Conservation (phyloP, 2,113 vertebrate species). For the Cacatua alba region DNA sequence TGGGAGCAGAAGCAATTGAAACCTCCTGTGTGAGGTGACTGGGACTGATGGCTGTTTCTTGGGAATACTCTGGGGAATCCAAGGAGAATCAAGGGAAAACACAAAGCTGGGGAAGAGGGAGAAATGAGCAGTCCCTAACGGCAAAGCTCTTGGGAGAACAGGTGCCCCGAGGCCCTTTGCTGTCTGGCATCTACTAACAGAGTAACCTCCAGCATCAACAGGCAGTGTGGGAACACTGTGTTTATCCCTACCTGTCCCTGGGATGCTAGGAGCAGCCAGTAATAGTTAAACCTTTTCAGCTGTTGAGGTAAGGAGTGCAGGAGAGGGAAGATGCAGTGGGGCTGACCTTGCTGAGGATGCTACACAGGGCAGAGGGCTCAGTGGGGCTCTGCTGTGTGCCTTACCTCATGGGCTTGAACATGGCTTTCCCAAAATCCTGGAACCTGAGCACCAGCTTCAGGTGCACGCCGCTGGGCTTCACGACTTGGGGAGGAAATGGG, state of each 20-base stretch:
- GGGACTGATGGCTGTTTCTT: background rate
- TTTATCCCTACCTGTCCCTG: rapidly evolving
- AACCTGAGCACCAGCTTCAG: constrained; percentile 92
- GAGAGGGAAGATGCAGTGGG: background rate
- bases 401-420: constrained; percentile 99
- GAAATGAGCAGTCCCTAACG: background rate
- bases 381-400: background rate
- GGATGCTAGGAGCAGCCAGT: background rate
- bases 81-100: background rate
- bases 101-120: background rate
- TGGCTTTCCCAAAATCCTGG: constrained; percentile 91
- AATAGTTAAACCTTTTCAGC: background rate
- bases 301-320: background rate
- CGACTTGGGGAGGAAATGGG: constrained; percentile 75
- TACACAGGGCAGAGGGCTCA: background rate
- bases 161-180: background rate
- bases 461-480: constrained; percentile 96
- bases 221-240: rapidly evolving
- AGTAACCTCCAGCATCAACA: background rate
- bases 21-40: background rate
- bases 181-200: rapidly evolving
- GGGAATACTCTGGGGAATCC: background rate
- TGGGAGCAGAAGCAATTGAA: background rate
- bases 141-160: background rate
- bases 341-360: background rate